A percentile compares a stretch with the other conserved stretches of the same genome.
Evolutionary conservation across 2,888 invertebrate species (phyloP).

Genomic region (Habrosyne pyritoides): DNA sequence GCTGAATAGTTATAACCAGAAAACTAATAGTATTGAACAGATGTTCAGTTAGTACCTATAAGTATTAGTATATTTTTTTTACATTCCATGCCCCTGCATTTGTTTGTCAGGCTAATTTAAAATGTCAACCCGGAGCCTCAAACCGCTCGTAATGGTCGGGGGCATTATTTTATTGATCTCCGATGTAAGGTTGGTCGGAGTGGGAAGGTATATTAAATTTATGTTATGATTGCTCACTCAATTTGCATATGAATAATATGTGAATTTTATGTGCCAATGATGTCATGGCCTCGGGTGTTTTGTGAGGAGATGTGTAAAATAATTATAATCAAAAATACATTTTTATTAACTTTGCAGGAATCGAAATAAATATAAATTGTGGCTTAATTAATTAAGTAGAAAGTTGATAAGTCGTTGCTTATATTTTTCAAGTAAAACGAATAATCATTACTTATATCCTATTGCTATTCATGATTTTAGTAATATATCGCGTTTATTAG

Average conservation of each 20-base stretch:
- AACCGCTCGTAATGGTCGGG: conserved; percentile 31
- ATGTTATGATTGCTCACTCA: conserved; percentile 71
- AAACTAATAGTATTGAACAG: too few species aligned
- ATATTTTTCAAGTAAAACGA: too few species aligned
- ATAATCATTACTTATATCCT: too few species aligned
- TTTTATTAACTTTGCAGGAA: too few species aligned
- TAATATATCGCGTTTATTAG: too few species aligned
- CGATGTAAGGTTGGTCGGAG: conserved; percentile 46
- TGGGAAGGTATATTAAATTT: conserved; percentile 64
- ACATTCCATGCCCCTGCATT: background rate
- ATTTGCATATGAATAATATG: conserved; percentile 74
- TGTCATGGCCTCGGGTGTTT: conserved; percentile 60
- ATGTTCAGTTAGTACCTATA: too few species aligned
- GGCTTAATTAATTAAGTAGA: too few species aligned
- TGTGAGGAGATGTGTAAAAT: conserved; percentile 58
- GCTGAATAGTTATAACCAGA: too few species aligned
- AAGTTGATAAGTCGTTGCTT: too few species aligned
- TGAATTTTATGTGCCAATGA: conserved; percentile 67
- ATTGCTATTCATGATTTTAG: too few species aligned
- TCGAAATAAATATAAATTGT: too few species aligned
- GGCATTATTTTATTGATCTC: conserved; percentile 51
- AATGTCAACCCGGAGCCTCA: conserved; percentile 37
- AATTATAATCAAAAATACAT: conserved; percentile 39
- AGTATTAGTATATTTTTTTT: background rate
- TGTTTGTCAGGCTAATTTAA: conserved; percentile 30